Conservation (phyloP, 2,797 vertebrate genomes). For the Scyliorhinus canicula region DNA sequence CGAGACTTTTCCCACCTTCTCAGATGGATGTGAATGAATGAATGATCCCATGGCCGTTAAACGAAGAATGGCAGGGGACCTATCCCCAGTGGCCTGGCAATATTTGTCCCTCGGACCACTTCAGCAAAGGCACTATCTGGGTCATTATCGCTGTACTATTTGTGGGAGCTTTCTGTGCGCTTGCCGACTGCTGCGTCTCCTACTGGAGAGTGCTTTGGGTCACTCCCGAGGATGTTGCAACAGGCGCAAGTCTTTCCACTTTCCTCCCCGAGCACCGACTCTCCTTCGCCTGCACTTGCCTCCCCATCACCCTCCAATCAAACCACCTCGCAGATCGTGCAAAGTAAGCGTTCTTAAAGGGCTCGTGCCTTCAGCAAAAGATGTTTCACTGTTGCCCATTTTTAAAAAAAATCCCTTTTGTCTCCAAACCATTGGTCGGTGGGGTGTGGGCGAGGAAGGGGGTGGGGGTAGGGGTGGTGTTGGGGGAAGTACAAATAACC, state of each 20-base stretch:
- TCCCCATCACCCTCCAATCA: neutral
- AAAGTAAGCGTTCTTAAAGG: neutral
- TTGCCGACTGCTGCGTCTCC: neutral
- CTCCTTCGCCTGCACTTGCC: neutral
- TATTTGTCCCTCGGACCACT: neutral
- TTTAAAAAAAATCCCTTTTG: too few species aligned
- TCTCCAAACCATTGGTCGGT: neutral
- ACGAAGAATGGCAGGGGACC: neutral
- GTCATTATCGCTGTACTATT: neutral
- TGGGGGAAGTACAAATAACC: neutral
- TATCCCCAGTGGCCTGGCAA: neutral
- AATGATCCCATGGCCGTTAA: neutral
- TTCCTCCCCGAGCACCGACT: neutral
- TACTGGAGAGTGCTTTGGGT: neutral
- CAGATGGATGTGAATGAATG: neutral
- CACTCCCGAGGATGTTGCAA: neutral
- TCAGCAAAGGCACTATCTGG: neutral
- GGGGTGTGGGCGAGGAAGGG: too few species aligned
- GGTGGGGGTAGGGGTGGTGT: too few species aligned
- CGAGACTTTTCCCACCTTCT: too few species aligned
- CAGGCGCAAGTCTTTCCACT: neutral
- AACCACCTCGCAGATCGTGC: neutral
- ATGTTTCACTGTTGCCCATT: neutral
- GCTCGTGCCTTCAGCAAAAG: neutral
- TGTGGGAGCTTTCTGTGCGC: neutral